Conservation (phyloP, 23 tunicate genomes). For the Botrylloides violaceus region DNA sequence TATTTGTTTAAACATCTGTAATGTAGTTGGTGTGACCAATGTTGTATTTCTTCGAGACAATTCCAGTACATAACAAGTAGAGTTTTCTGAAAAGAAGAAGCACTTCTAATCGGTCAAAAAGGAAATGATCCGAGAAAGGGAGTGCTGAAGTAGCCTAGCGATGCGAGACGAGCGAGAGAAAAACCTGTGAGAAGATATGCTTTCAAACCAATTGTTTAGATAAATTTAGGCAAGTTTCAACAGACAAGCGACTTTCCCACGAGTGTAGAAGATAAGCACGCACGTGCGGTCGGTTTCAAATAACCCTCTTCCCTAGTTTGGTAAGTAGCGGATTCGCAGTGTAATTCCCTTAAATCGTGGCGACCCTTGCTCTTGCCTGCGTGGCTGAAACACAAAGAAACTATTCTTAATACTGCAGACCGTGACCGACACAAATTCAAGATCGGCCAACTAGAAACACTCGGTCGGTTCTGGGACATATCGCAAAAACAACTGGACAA, state of each 20-base stretch:
- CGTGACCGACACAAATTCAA: neutral
- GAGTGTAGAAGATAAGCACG: neutral
- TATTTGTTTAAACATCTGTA: no score
- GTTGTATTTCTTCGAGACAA: neutral
- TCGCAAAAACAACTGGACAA: neutral
- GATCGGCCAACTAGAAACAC: neutral
- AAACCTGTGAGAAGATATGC: constrained; percentile 1
- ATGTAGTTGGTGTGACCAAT: neutral
- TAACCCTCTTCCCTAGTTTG: neutral
- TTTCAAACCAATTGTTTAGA: neutral
- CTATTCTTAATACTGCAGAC: neutral
- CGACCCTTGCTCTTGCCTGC: neutral
- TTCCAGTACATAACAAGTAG: neutral
- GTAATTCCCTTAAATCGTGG: neutral
- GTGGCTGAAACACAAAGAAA: neutral
- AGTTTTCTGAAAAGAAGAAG: neutral
- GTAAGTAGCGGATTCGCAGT: neutral
- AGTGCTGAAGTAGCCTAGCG: constrained; percentile 2
- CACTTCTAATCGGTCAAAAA: neutral
- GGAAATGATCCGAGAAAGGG: neutral
- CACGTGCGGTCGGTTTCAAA: neutral
- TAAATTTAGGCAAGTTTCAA: neutral
- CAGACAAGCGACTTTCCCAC: neutral
- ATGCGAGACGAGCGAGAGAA: neutral
- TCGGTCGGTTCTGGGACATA: neutral